These are phyloP conservation scores for Paradoxurus hermaphroditus DNA, from an alignment of 2,113 vertebrate species.

Conservation along the genomic window DNA sequence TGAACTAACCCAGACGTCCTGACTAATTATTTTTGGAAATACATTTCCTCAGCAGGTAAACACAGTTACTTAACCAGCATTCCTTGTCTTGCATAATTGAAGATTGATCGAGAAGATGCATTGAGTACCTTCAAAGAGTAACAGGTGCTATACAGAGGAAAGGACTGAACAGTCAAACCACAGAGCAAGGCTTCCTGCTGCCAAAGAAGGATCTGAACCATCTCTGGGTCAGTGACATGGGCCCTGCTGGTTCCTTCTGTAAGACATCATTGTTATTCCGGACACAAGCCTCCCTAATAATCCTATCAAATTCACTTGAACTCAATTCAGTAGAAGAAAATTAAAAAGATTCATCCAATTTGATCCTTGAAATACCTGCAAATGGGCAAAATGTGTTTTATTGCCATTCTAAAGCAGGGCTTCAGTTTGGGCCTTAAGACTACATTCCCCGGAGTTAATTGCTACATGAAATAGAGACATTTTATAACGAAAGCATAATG, in stretches of 20 bases:
- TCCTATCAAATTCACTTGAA: constrained; percentile 72
- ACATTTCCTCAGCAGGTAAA: constrained; percentile 47
- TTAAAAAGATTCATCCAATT: constrained; percentile 62
- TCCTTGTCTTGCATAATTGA: constrained; percentile 56
- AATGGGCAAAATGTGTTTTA: constrained; percentile 37
- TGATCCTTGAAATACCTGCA: constrained; percentile 71
- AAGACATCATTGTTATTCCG: constrained; percentile 65
- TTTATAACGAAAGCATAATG: constrained; percentile 66
- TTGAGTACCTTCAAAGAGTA: constrained; percentile 47
- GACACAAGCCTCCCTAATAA: constrained; percentile 55
- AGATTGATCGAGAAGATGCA: constrained; percentile 60
- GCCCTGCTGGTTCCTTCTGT: not conserved
- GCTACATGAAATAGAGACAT: constrained; percentile 64
- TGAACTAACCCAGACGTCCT: constrained; percentile 45
- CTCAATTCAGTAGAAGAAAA: constrained; percentile 70
- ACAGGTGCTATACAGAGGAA: not conserved
- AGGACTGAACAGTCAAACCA: constrained; percentile 16
- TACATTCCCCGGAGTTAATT: constrained; percentile 63
- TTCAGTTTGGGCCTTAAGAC: constrained; percentile 57
- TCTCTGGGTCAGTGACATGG: not conserved
- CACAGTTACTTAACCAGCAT: constrained; percentile 69
- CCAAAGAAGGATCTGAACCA: constrained; percentile 57
- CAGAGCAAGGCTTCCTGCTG: not conserved
- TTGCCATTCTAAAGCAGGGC: constrained; percentile 31
- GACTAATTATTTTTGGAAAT: constrained; percentile 57